Evolutionary conservation across 2,888 invertebrate species (phyloP).

Genomic region (Trilocha varians): DNA sequence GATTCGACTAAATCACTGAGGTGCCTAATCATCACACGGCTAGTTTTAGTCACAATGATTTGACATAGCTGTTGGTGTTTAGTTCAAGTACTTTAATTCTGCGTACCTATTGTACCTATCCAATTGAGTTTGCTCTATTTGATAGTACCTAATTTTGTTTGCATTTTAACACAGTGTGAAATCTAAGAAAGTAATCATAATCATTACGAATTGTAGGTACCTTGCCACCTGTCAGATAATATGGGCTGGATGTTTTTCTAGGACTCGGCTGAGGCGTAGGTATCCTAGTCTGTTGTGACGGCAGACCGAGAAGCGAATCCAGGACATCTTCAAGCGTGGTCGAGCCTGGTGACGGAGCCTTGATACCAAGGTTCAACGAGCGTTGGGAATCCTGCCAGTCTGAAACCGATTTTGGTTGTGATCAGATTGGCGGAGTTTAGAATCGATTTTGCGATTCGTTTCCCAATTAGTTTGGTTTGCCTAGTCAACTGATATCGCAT

Average conservation of each 20-base stretch:
- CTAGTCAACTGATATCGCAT: no score
- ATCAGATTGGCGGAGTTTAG: not conserved
- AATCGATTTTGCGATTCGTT: no score
- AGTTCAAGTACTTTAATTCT: no score
- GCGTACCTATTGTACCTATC: no score
- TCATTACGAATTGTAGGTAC: conserved; percentile 27
- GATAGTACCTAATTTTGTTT: conserved; percentile 2
- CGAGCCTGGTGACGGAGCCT: conserved; percentile 82
- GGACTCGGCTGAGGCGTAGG: conserved; percentile 78
- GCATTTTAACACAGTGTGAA: conserved; percentile 2
- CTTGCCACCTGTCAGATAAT: conserved; percentile 65
- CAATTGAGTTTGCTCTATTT: conserved; percentile 15
- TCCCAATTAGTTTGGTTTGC: no score
- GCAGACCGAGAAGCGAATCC: conserved; percentile 91
- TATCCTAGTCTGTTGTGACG: conserved; percentile 80
- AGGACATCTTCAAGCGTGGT: conserved; percentile 95
- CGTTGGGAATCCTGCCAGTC: conserved; percentile 68
- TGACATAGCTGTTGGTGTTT: no score
- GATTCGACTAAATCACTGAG: no score
- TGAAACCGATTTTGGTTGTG: no score
- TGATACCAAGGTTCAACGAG: conserved; percentile 67
- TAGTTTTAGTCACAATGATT: no score
- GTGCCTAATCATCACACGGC: no score
- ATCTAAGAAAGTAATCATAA: not conserved
- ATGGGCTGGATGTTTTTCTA: conserved; percentile 60